Evolutionary conservation across 2,888 invertebrate genomes (phyloP).

Genomic region (Ganaspis brasiliensis): DNA sequence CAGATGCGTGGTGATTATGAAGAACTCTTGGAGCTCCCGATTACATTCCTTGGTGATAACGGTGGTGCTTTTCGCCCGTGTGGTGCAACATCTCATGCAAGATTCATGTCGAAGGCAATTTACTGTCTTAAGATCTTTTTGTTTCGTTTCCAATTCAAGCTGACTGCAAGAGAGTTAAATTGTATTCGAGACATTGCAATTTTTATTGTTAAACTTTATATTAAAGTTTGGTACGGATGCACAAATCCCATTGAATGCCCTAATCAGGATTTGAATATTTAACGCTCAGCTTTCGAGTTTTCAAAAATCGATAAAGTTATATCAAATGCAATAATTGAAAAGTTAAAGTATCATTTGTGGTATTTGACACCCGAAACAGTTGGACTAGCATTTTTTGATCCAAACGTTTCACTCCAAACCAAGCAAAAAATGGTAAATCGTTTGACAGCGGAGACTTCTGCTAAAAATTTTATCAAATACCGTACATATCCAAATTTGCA

Average conservation of each 20-base stretch:
- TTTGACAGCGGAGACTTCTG: background rate
- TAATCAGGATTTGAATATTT: background rate
- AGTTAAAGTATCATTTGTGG: conserved; percentile 2
- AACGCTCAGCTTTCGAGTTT: background rate
- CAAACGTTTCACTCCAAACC: background rate
- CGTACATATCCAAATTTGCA: background rate
- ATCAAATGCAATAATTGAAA: background rate
- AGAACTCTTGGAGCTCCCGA: conserved; percentile 39
- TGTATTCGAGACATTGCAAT: background rate
- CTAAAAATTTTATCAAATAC: background rate
- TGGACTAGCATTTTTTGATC: conserved; percentile 3
- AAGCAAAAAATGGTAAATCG: background rate
- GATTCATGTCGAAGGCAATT: conserved; percentile 41
- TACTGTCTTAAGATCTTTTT: background rate
- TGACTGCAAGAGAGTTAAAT: background rate
- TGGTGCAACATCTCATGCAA: conserved; percentile 43
- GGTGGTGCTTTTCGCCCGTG: conserved; percentile 39
- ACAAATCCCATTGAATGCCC: background rate
- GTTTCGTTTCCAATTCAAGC: background rate
- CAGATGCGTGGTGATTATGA: conserved; percentile 45
- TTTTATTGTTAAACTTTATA: conserved; percentile 6
- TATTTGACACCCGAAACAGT: conserved; percentile 11
- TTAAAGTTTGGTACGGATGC: background rate
- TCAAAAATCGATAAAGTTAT: conserved; percentile 1
- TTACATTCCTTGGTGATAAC: background rate